Evolutionary conservation across 92 coral and sea anemone genomes (phyloP), one percentile per base, ranked within the genome.

Genomic region (Metridium senile): DNA sequence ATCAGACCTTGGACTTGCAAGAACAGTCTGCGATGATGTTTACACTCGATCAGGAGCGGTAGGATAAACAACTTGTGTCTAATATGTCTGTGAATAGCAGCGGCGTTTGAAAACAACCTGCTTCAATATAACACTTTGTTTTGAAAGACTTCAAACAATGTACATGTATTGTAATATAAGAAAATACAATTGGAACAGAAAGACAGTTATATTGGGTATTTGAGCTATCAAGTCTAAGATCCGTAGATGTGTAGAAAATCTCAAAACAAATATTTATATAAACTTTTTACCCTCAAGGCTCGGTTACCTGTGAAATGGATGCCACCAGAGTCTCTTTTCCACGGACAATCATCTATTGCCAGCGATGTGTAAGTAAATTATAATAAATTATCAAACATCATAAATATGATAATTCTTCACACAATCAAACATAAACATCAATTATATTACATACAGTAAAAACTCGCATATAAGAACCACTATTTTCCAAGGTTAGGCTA

Each of bases 331-430:
- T 85, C 89, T 0, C 43, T 85, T 0, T 85, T 85, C 49, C 65
- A n/a, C 28, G 89, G 72, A 10, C 57, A 66, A 26, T 85, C 85
- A 0, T 63, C 81, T 31, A 74, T 82, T 10, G 81, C 68, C 76
- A 85, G 89, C 51, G 89, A 85, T 46, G 78, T 85, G 89, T 85
- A 80, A 33, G 89, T 77, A 26, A 28, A 0, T 6, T 68, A 31
- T 32, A 13, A 11, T 33, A 18, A 8, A 57, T 57, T 9, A 19
- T 30, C 45, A 13, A 11, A 32, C 19, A 1, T 1, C 11, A 26
- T 1, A 16, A 31, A 11, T 1, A 27, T 9, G n/a, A n/a, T n/a
- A n/a, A n/a, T n/a, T n/a, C n/a, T n/a, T n/a, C n/a, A n/a, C n/a
- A n/a, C n/a, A n/a, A n/a, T n/a, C n/a, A n/a, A n/a, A n/a, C n/a